Evolutionary conservation across 2,888 invertebrate genomes (phyloP), one percentile per base, ranked within the genome.

Genomic region (Scaptomyza flava): DNA sequence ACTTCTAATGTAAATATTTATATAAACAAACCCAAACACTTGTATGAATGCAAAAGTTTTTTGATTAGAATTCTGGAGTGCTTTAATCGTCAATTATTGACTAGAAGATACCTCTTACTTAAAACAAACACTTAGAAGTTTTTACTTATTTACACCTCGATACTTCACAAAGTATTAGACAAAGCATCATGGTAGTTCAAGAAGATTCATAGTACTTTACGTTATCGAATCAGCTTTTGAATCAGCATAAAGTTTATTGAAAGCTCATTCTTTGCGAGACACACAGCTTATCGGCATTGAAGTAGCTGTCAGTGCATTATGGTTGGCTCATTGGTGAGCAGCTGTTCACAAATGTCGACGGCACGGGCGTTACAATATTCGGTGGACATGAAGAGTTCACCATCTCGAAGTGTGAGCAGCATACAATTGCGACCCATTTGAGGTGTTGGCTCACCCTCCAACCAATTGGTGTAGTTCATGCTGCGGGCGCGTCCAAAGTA

Each of bases 401-500:
- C 87, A 0, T 11, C 17, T 1, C 47, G 67, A 0, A 83, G 72
- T 0, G 78, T 83, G 6, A 83, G 79, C 38, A 89, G 62, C 67
- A 83, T 51, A 47, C 82, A 83, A 20, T 83, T 83, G 43, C 50
- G 68, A 0, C 82, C 82, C 82, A 83, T 74, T 36, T 57, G 63
- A 0, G 78, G 66, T 3, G 81, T 74, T 4, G 82, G 82, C 34
- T 83, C 89, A 6, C 61, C 72, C 7, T 11, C 30, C 30, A 68
- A 47, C 83, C 83, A 84, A 12, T 89, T 89, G n/a, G 87, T 69
- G 34, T 87, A 84, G 60, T 73, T 81, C 3, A 84, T 38, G 3
- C 46, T 45, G 2, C 82, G 71, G 4, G 87, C 89, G 6, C 62
- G 78, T 3, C 82, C 82, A 51, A 88, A 83, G 60, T 89, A 84